These are phyloP conservation scores for Geotrupes spiniger DNA, from an alignment of 2,888 invertebrate species.

Conservation along the genomic window DNA sequence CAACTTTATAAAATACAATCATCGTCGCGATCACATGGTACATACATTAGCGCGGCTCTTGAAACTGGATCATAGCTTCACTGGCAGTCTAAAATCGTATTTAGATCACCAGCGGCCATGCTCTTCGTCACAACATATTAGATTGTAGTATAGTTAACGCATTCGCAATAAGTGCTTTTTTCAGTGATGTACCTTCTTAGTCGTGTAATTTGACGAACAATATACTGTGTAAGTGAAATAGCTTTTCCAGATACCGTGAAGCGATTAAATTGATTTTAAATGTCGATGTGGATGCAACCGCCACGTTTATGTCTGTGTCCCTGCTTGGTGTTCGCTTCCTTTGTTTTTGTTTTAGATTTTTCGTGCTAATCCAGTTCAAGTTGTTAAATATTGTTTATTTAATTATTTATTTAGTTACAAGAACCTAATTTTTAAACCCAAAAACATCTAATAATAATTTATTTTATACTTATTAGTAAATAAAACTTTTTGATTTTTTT, in stretches of 20 bases:
- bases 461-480: no score
- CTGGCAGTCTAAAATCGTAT: slow-evolving; percentile 30
- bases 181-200: slow-evolving; percentile 1
- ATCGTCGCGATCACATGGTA: slow-evolving; percentile 22
- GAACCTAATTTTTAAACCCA: no score
- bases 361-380: no score
- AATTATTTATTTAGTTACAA: no score
- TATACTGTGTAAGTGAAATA: slow-evolving; percentile 5
- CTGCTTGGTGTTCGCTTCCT: no score
- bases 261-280: no score
- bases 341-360: no score
- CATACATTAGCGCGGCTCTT: slow-evolving; percentile 18
- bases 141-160: slow-evolving; percentile 4
- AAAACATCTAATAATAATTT: no score
- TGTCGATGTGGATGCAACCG: no score
- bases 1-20: slow-evolving; percentile 25
- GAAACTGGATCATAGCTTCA: slow-evolving; percentile 29
- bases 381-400: no score
- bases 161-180: background rate
- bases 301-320: no score
- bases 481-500: no score
- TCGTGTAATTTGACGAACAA: background rate
- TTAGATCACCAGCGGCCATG: slow-evolving; percentile 26
- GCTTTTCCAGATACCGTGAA: background rate
- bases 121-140: slow-evolving; percentile 7